A percentile compares a stretch with the other conserved stretches of the same genome.
Evolutionary conservation across 1,140 invertebrate genomes (phyloP).

Genomic region (Anoplolepis gracilipes): DNA sequence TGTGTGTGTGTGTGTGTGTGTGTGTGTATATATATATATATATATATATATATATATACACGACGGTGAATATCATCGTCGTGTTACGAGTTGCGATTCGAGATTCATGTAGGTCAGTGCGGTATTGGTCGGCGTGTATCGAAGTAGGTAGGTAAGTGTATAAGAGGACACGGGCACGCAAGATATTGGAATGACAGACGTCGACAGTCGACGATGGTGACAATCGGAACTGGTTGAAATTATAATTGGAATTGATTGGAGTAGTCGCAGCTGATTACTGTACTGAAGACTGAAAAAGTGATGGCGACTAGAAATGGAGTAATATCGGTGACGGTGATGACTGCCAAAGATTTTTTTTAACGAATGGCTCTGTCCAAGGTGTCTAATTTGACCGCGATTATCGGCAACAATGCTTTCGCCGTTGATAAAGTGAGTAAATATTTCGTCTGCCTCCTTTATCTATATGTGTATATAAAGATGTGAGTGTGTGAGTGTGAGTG

Average conservation of each 20-base stretch:
- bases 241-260: constrained; percentile 5
- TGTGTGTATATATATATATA: too few species aligned
- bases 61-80: too few species aligned
- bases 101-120: constrained; percentile 48
- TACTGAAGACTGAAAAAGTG: constrained; percentile 76
- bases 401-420: constrained; percentile 81
- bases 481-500: too few species aligned
- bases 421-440: constrained; percentile 77
- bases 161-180: background rate
- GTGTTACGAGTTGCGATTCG: background rate
- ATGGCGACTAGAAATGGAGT: constrained; percentile 77
- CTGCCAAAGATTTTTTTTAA: constrained; percentile 68
- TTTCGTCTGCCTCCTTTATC: background rate
- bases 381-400: constrained; percentile 81
- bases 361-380: constrained; percentile 83
- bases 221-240: background rate
- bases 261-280: constrained; percentile 47
- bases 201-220: background rate
- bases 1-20: too few species aligned
- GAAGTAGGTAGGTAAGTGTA: background rate
- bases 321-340: constrained; percentile 49
- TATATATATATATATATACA: too few species aligned
- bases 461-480: too few species aligned
- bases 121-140: background rate
- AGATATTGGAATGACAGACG: background rate